Percentiles rank a stretch among this genome's conserved stretches.
These are phyloP conservation scores for Pseudococcus longispinus DNA, from an alignment of 2,888 invertebrate genomes.

Conservation along the genomic window DNA sequence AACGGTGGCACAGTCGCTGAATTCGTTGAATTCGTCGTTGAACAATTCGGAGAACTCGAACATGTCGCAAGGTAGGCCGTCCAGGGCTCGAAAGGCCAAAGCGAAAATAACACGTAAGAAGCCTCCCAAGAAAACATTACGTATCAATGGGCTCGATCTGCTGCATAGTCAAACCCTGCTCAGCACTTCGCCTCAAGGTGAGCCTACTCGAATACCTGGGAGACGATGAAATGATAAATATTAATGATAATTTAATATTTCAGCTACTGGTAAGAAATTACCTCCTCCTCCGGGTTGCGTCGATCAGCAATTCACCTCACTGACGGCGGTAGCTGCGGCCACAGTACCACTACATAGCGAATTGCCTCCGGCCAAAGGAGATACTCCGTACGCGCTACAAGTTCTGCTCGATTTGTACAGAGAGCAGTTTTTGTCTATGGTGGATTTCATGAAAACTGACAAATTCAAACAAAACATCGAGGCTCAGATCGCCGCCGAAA, in stretches of 20 bases:
- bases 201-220: background rate
- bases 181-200: conserved; percentile 72
- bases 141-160: conserved; percentile 86
- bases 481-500: conserved; percentile 81
- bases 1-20: background rate
- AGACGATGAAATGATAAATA: background rate
- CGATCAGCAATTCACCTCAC: conserved; percentile 84
- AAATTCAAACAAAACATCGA: conserved; percentile 76
- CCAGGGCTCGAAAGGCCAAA: conserved; percentile 57
- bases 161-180: conserved; percentile 87
- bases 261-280: conserved; percentile 72
- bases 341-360: conserved; percentile 72
- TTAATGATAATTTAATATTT: conserved; percentile 57
- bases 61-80: conserved; percentile 59
- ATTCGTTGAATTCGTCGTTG: background rate
- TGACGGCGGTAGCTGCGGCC: conserved; percentile 74
- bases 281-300: conserved; percentile 91
- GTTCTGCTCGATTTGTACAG: conserved; percentile 84
- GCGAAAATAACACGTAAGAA: conserved; percentile 61
- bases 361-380: conserved; percentile 77
- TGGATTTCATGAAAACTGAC: conserved; percentile 83
- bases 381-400: conserved; percentile 85
- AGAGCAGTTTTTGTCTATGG: conserved; percentile 83
- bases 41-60: conserved; percentile 43
- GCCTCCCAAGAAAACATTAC: conserved; percentile 72